Evolutionary conservation across 2,797 vertebrate species (phyloP).

Genomic region (Podargus strigoides): DNA sequence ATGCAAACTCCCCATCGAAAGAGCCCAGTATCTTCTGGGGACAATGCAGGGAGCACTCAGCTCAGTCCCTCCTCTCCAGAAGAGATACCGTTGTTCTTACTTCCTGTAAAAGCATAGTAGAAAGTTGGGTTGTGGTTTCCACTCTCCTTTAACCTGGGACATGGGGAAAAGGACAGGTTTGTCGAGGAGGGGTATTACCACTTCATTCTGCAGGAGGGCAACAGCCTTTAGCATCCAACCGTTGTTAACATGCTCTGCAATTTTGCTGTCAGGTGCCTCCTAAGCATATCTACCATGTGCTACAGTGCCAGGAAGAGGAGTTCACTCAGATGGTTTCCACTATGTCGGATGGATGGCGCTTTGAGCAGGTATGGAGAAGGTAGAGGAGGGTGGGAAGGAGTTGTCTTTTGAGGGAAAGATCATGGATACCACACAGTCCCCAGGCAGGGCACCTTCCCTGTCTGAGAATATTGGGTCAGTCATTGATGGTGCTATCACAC

Average conservation of each 20-base stretch:
- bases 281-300: conserved; percentile 76
- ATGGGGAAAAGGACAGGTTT: neutral
- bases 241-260: neutral
- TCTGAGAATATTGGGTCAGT: neutral
- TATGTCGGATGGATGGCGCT: conserved; percentile 93
- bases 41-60: neutral
- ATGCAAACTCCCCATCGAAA: neutral
- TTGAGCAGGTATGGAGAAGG: conserved; percentile 60
- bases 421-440: neutral
- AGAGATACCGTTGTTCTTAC: neutral
- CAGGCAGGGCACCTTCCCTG: neutral
- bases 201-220: neutral
- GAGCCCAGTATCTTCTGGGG: neutral
- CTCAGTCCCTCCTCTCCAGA: neutral
- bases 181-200: neutral
- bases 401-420: neutral
- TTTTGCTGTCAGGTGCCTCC: conserved; percentile 83
- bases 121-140: neutral
- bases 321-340: conserved; percentile 99
- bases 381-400: neutral
- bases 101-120: neutral
- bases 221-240: neutral
- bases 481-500: neutral
- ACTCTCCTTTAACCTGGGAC: neutral
- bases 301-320: conserved; percentile 93